Evolutionary conservation across 2,888 invertebrate species (phyloP), one percentile per base, ranked within the genome.

Genomic region (Eudemis profundana): DNA sequence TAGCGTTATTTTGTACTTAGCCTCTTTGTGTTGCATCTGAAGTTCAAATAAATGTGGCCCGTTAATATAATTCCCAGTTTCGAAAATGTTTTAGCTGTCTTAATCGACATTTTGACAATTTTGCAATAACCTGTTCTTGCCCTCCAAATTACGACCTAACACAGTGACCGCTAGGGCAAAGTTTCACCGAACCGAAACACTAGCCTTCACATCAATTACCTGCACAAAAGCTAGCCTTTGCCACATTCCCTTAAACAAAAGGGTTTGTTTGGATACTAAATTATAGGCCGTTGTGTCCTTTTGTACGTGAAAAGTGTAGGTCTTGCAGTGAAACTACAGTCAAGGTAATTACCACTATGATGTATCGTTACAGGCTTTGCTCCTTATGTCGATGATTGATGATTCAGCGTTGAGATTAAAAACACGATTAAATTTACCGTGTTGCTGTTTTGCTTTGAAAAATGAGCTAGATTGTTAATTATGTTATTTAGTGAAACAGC

Each of bases 311-410:
- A 49, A 17, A 27, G n/a, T 42, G 17, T 15, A 46, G 8, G 46
- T 46, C 44, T 60, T 50, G 50, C 46, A 46, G 51, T 38, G 38
- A 53, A 65, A 51, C 50, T 63, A 29, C 19, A 40, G 61, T 29
- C 29, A 40, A 47, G 44, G 33, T 64, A 64, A 64, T 64, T 64
- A 64, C 64, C 49, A 59, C 42, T 46, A 38, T 64, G 64, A 64
- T 57, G 64, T 44, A 64, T 64, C 40, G 57, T 44, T 51, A 44
- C 50, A 49, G 33, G 57, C 44, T 57, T 64, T 64, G 57, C 50
- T 64, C 50, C 36, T 47, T 57, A 33, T 23, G 50, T 56, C 27
- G 36, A 44, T 59, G 64, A 64, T 64, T 27, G 57, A 59, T 64
- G 64, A 51, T 51, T 51, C 3, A 23, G 27, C 29, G 21, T 57